A percentile compares a stretch with the other conserved stretches of the same genome.
Evolutionary conservation across 1,140 invertebrate genomes (phyloP).

Genomic region (Micrasema minimum): DNA sequence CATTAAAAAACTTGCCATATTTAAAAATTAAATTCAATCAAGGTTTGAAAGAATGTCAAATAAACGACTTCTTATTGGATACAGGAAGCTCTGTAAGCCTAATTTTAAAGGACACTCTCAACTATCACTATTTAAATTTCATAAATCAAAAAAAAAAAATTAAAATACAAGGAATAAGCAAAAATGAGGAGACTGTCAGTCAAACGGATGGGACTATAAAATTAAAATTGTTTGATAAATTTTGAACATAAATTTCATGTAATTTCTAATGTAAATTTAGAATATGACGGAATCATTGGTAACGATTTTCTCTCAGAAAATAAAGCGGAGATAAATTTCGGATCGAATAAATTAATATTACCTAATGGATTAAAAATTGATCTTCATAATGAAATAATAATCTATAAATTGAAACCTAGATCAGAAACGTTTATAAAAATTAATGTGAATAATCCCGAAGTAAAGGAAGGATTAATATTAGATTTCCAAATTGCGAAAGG

Average conservation of each 20-base stretch:
- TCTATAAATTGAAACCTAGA: background rate
- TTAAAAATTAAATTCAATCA: background rate
- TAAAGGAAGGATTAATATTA: slow-evolving; percentile 1
- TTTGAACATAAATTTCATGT: background rate
- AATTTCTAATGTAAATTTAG: background rate
- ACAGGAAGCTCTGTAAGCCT: background rate
- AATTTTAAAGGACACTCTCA: background rate
- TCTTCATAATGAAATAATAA: background rate
- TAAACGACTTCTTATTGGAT: background rate
- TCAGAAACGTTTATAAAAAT: background rate
- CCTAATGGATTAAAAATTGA: background rate
- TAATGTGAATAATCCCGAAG: background rate
- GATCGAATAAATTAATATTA: background rate
- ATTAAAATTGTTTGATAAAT: background rate
- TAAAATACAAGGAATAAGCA: background rate
- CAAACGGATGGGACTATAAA: background rate
- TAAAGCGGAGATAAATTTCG: background rate
- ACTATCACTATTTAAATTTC: background rate
- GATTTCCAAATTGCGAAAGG: background rate
- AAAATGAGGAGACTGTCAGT: background rate
- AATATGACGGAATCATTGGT: background rate
- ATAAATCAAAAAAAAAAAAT: background rate
- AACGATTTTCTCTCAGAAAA: background rate
- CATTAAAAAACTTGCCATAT: background rate
- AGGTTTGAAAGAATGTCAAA: background rate